Evolutionary conservation across 2,888 invertebrate species (phyloP).

Genomic region (Helobdella robusta): DNA sequence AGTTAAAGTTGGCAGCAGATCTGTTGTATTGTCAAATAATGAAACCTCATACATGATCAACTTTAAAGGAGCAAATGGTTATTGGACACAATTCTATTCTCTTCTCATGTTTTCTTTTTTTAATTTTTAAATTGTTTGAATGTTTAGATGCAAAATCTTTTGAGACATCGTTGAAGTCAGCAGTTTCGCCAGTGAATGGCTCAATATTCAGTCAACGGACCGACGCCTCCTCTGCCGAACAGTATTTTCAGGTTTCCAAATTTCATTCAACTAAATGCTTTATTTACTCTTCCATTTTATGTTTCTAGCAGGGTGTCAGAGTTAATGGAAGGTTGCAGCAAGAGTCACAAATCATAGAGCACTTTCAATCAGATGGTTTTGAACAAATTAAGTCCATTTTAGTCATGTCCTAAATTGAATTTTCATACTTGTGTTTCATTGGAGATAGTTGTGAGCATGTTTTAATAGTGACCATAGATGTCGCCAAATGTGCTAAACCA

Average conservation of each 20-base stretch:
- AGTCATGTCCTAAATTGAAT: too few species aligned
- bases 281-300: background rate
- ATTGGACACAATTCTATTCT: background rate
- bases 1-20: constrained; percentile 56
- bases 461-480: too few species aligned
- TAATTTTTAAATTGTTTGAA: background rate
- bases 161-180: constrained; percentile 64
- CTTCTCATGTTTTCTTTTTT: background rate
- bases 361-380: too few species aligned
- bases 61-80: constrained; percentile 49
- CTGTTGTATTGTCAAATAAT: constrained; percentile 65
- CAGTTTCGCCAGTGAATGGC: constrained; percentile 48
- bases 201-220: constrained; percentile 90
- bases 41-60: constrained; percentile 64
- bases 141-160: constrained; percentile 63
- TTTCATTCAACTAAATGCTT: background rate
- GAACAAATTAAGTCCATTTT: too few species aligned
- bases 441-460: too few species aligned
- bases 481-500: too few species aligned
- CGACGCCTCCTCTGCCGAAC: constrained; percentile 93
- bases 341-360: too few species aligned
- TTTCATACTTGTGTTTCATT: too few species aligned
- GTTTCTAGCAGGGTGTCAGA: too few species aligned
- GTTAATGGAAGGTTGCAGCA: too few species aligned
- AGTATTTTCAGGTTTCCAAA: constrained; percentile 71